phyloP scores from a whole-genome alignment of 2,888 invertebrate genomes.

The Carpatolechia fugitivella region DNA sequence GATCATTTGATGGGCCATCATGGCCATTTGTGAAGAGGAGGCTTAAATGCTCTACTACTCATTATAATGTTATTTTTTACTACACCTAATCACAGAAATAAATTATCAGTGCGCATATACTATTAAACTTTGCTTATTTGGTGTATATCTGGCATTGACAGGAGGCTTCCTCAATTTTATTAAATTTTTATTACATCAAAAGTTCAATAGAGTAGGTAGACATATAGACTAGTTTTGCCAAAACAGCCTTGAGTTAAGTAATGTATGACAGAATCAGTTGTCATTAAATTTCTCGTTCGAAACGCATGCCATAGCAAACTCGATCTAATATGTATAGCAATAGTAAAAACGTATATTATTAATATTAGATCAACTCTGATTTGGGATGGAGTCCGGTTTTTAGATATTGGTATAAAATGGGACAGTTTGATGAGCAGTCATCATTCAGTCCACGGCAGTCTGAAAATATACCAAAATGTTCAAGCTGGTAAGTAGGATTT shows the following conservation, averaged over 20 bases:
- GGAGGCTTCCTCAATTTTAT: neutral
- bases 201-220: conserved; percentile 11
- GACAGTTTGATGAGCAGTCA: conserved; percentile 23
- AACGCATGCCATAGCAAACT: conserved; percentile 17
- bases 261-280: conserved; percentile 25
- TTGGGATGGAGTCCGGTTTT: conserved; percentile 29
- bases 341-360: conserved; percentile 18
- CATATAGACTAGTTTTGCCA: conserved; percentile 21
- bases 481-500: conserved; percentile 31
- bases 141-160: neutral
- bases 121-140: too few relatives aligned
- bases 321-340: conserved; percentile 17
- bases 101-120: too few relatives aligned
- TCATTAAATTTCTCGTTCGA: conserved; percentile 17
- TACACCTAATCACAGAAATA: too few relatives aligned
- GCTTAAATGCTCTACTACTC: too few relatives aligned
- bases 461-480: conserved; percentile 30
- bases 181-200: conserved; percentile 3
- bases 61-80: too few relatives aligned
- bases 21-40: too few relatives aligned
- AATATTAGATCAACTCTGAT: conserved; percentile 19
- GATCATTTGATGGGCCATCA: too few relatives aligned
- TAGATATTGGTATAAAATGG: conserved; percentile 28
- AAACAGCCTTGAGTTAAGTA: conserved; percentile 27
- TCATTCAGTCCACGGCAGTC: conserved; percentile 29